These are phyloP conservation scores for Eumacrocentrus americanus DNA, from an alignment of 2,888 invertebrate genomes.

Conservation along the genomic window DNA sequence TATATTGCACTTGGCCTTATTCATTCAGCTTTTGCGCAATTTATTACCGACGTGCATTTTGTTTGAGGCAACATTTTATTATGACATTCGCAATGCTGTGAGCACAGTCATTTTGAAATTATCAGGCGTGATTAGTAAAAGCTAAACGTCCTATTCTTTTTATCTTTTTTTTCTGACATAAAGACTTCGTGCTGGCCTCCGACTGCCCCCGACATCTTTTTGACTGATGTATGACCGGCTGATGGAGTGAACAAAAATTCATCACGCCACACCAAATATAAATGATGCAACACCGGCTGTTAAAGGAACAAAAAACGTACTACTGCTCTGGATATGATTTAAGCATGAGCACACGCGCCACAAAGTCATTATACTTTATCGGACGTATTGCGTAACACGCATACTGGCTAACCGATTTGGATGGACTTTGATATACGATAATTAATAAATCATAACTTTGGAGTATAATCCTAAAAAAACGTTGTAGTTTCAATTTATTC, in stretches of 20 bases:
- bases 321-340: not conserved
- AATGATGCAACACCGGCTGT: not conserved
- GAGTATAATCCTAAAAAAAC: not conserved
- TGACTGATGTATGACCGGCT: too few relatives aligned
- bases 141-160: not conserved
- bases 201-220: too few relatives aligned
- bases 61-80: too few relatives aligned
- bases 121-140: too few relatives aligned
- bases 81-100: too few relatives aligned
- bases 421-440: not conserved
- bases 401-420: not conserved
- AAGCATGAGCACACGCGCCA: not conserved
- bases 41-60: too few relatives aligned
- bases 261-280: not conserved
- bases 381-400: not conserved
- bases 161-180: not conserved
- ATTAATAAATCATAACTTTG: not conserved
- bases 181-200: not conserved
- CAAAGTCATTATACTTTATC: conserved; percentile 1
- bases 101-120: too few relatives aligned
- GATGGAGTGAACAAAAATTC: too few relatives aligned
- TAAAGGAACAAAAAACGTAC: not conserved
- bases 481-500: too few relatives aligned
- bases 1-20: conserved; percentile 9
- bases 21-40: too few relatives aligned